phyloP scores from a whole-genome alignment of 1,140 invertebrate genomes.

The Neodiprion fabricii region DNA sequence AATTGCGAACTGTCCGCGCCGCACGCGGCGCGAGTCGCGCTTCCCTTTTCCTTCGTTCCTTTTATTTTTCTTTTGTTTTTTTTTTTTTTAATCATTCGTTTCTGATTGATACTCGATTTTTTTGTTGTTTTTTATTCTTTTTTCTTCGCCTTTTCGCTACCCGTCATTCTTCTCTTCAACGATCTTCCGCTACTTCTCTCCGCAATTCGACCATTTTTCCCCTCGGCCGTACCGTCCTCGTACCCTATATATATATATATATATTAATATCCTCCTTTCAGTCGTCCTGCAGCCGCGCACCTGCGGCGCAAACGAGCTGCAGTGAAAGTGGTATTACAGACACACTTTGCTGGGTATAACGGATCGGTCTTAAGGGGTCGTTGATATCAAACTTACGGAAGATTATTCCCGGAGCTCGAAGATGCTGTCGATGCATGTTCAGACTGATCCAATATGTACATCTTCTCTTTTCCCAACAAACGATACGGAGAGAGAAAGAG shows the following conservation, averaged over 20 bases:
- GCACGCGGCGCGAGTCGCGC: conserved; percentile 33
- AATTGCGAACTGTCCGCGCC: conserved; percentile 5
- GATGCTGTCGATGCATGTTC: no score
- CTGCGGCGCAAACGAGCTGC: background rate
- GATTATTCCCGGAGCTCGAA: no score
- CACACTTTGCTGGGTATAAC: no score
- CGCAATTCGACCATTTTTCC: background rate
- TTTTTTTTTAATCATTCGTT: background rate
- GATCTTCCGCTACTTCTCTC: conserved; percentile 18
- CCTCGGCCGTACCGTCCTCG: no score
- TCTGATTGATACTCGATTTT: background rate
- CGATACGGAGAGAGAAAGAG: no score
- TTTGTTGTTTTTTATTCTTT: background rate
- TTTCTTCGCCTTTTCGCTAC: conserved; percentile 9
- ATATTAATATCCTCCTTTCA: no score
- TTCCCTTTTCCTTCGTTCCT: conserved; percentile 39
- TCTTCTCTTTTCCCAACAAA: no score
- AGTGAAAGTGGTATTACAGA: background rate
- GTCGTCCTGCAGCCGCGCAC: background rate
- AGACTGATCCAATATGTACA: no score
- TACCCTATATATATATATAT: no score
- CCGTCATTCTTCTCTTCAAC: background rate
- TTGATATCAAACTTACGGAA: no score
- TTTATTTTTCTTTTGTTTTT: background rate
- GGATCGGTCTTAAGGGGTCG: no score